Percentiles rank a stretch among this genome's conserved stretches.
Conservation (phyloP, 2,888 invertebrate genomes). For the Epicampocera succincta region DNA sequence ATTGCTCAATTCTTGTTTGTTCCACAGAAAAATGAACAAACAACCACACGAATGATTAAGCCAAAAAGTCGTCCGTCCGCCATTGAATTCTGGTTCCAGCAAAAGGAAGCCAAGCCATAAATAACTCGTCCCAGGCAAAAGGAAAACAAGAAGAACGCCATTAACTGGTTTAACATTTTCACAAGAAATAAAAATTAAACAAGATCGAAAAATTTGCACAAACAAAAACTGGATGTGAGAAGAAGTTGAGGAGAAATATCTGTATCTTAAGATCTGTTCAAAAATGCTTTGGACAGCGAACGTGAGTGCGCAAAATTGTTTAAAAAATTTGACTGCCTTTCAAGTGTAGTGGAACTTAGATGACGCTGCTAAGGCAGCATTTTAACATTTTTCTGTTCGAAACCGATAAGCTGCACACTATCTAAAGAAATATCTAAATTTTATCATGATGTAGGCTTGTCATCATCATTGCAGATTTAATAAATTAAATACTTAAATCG, state of each 20-base stretch:
- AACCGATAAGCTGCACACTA: constrained; percentile 1
- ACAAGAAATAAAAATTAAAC: constrained; percentile 20
- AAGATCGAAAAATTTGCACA: constrained; percentile 2
- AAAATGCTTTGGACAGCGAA: not conserved
- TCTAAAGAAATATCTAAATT: constrained; percentile 43
- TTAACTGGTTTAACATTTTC: constrained; percentile 49
- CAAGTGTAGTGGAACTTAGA: not conserved
- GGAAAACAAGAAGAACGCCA: constrained; percentile 12
- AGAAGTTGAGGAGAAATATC: not conserved
- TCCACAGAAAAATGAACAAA: constrained; percentile 20
- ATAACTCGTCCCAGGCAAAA: constrained; percentile 48
- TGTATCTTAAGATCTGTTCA: constrained; percentile 18
- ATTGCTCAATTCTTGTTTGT: constrained; percentile 68
- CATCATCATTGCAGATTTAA: constrained; percentile 44
- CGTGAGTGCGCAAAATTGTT: constrained; percentile 19
- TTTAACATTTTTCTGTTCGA: constrained; percentile 10
- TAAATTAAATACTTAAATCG: constrained; percentile 25
- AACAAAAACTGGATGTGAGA: constrained; percentile 21
- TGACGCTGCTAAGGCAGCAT: constrained; percentile 1
- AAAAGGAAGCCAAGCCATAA: constrained; percentile 62
- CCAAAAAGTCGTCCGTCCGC: constrained; percentile 6
- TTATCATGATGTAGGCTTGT: constrained; percentile 37
- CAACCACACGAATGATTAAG: constrained; percentile 6
- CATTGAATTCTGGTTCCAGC: constrained; percentile 17
- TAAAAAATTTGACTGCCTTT: constrained; percentile 12